Evolutionary conservation across 2,797 vertebrate species (phyloP).

Genomic region (Anguilla anguilla): DNA sequence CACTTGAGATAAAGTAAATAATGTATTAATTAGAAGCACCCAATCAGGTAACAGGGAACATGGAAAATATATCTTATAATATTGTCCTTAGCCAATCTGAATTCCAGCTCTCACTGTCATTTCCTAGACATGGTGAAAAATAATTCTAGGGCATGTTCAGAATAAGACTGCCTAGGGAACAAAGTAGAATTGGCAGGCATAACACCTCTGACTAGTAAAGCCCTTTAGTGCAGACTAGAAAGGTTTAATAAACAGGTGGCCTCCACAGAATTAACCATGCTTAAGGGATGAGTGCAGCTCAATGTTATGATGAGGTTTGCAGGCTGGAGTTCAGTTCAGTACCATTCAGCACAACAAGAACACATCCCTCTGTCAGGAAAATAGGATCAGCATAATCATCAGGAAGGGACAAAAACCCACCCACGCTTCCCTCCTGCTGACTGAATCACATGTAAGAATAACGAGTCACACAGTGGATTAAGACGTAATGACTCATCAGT

Average conservation of each 20-base stretch:
- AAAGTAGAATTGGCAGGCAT: background rate
- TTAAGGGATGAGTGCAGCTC: slow-evolving; percentile 47
- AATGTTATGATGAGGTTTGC: slow-evolving; percentile 14
- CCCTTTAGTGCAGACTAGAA: slow-evolving; percentile 28
- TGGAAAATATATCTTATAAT: background rate
- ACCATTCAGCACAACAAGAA: slow-evolving; percentile 31
- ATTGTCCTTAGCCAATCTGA: background rate
- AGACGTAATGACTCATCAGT: background rate
- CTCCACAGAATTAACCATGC: slow-evolving; percentile 40
- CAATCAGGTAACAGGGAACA: background rate
- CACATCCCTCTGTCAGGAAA: background rate
- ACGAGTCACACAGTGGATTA: background rate
- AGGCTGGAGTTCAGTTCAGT: slow-evolving; percentile 32
- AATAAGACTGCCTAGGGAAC: background rate
- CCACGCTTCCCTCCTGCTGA: slow-evolving; percentile 22
- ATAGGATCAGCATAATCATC: slow-evolving; percentile 8
- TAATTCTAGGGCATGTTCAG: background rate
- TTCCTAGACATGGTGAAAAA: background rate
- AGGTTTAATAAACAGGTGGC: slow-evolving; percentile 44
- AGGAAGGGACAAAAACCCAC: slow-evolving; percentile 10
- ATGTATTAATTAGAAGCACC: background rate
- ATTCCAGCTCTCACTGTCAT: background rate
- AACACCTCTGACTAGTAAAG: background rate
- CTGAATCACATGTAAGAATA: background rate
- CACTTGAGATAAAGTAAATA: background rate